These are phyloP conservation scores for Sebastes nivosus DNA, from an alignment of 2,797 vertebrate genomes.

Conservation along the genomic window DNA sequence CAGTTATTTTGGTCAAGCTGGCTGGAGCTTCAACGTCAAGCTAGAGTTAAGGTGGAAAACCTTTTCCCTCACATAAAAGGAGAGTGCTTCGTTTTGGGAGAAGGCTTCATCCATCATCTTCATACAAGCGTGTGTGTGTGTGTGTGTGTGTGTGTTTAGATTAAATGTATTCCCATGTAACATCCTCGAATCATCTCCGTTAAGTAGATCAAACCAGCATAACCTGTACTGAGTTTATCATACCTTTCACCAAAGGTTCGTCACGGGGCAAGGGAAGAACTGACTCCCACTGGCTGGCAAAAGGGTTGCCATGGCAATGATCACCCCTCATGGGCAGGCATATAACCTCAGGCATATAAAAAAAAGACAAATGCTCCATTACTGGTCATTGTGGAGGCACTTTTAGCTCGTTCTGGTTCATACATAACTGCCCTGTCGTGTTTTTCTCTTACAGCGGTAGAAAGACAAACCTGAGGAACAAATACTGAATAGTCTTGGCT, in stretches of 20 bases:
- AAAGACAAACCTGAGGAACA: background rate
- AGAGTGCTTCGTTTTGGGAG: background rate
- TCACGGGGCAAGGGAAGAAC: background rate
- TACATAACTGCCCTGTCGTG: background rate
- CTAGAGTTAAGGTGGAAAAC: background rate
- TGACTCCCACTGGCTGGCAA: background rate
- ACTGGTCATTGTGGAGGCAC: background rate
- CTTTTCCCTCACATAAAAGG: background rate
- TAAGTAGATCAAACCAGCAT: background rate
- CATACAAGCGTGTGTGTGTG: background rate
- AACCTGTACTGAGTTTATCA: background rate
- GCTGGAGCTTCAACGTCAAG: background rate
- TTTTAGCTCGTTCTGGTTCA: background rate
- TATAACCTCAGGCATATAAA: background rate
- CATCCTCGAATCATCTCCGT: background rate
- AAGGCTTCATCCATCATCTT: conserved; percentile 1
- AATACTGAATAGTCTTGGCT: background rate
- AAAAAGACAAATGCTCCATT: background rate
- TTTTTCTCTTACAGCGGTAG: background rate
- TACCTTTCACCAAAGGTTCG: conserved; percentile 5
- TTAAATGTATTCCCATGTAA: background rate
- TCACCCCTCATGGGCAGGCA: background rate
- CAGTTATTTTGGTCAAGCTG: background rate
- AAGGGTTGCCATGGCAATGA: conserved; percentile 5
- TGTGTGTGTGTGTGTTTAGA: background rate